Conservation (phyloP, 2,797 vertebrate species). For the Scomberomorus guttatus region DNA sequence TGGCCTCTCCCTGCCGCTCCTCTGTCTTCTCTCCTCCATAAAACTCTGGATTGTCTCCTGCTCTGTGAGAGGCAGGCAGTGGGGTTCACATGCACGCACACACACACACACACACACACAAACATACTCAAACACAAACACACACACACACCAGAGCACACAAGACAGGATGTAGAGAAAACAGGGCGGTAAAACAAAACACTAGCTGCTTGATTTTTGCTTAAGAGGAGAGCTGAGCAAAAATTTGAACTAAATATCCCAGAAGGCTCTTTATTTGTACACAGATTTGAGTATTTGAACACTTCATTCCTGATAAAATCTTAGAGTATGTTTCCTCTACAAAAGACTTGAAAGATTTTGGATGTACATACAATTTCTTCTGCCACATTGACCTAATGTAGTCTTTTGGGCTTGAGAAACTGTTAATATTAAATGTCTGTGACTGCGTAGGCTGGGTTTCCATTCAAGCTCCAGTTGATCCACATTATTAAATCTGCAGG, state of each 20-base stretch:
- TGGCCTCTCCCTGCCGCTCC: conserved; percentile 66
- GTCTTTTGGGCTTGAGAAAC: conserved; percentile 25
- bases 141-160: not conserved
- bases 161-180: conserved; percentile 8
- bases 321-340: conserved; percentile 13
- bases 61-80: conserved; percentile 25
- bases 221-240: not conserved
- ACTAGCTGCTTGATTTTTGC: conserved; percentile 37
- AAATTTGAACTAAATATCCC: conserved; percentile 12
- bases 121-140: not conserved
- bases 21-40: conserved; percentile 31
- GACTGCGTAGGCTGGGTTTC: conserved; percentile 37
- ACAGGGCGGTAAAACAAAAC: conserved; percentile 12
- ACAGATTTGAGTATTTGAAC: conserved; percentile 24
- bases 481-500: conserved; percentile 54
- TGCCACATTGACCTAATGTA: conserved; percentile 39
- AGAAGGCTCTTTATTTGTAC: conserved; percentile 36
- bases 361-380: conserved; percentile 14
- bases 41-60: conserved; percentile 47
- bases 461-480: conserved; percentile 54
- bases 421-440: conserved; percentile 42
- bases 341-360: conserved; percentile 25
- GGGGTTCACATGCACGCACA: not conserved
- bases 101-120: conserved; percentile 1
- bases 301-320: conserved; percentile 21